Conservation (phyloP, 2,797 vertebrate genomes). For the Rhabdophis nuchalis region DNA sequence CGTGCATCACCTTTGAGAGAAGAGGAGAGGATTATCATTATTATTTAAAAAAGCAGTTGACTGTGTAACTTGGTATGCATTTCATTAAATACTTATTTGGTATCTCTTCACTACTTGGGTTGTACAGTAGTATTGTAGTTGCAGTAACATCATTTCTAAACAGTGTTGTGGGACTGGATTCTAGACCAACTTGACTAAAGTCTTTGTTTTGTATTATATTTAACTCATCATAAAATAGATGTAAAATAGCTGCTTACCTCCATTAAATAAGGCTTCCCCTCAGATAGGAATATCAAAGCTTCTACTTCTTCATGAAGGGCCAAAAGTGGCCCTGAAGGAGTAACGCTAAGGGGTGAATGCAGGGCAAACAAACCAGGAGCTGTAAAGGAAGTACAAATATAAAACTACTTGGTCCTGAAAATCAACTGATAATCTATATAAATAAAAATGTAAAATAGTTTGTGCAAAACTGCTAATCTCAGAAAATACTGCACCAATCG, state of each 20-base stretch:
- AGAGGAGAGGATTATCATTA: neutral
- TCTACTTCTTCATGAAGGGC: conserved; percentile 87
- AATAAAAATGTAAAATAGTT: too few species aligned
- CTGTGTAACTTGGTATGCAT: rapidly evolving
- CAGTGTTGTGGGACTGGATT: neutral
- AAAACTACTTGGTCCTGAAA: neutral
- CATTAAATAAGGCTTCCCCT: conserved; percentile 90
- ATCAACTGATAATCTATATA: neutral
- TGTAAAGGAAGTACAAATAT: conserved; percentile 61
- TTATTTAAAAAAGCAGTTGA: neutral
- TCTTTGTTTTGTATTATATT: neutral
- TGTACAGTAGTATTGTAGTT: neutral
- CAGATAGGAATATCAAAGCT: conserved; percentile 87
- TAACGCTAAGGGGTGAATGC: conserved; percentile 68
- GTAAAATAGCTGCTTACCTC: conserved; percentile 76
- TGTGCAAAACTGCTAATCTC: too few species aligned
- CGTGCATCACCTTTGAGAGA: conserved; percentile 88
- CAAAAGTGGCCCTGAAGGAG: conserved; percentile 74
- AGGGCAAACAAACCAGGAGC: conserved; percentile 83
- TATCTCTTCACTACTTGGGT: neutral
- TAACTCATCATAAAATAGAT: neutral
- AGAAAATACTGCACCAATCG: too few species aligned
- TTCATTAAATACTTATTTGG: neutral
- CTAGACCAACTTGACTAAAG: neutral
- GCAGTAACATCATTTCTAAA: neutral